Base-by-base conservation (phyloP, 2,113 vertebrate species). In the Scolopax mira region DNA sequence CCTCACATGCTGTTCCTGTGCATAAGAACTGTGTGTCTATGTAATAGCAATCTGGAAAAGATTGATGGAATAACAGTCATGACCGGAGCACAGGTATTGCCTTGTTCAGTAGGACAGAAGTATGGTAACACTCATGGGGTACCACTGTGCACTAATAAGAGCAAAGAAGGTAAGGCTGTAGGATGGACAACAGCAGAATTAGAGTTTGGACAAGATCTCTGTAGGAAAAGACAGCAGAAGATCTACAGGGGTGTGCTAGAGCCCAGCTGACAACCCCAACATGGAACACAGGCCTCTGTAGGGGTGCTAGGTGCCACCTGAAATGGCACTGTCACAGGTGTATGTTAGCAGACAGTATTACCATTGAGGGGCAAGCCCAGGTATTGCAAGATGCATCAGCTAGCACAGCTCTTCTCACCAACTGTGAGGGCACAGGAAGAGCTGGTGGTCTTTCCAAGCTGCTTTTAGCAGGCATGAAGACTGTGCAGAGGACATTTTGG, bases 1-100 rank as follows among this genome's bases (percentile, higher is more conserved):
- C 89, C 79, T 94, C 93, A 51, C 91, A 94, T 71, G 90, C 91
- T 72, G 91, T 87, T 92, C 54, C 60, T 90, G 49, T 74, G 69
- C 69, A 7, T 75, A 58, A 78, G 89, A 48, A 62, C 64, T 72
- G 35, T 52, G 85, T 79, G 44, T 57, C 60, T 74, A 2, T 84
- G 49, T 24, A 79, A 54, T 4, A 77, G 65, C 90, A 87, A 52
- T 72, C 48, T 67, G 51, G 74, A 57, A 72, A 74, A 78, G 75
- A 66, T 30, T 85, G 86, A 42, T 85, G 46, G 89, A 75, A 18
- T 35, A 62, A 72, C 74, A 90, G 51, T 42, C 64, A 14, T 0
- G 8, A 39, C 23, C 69, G 49, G 46, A 79, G 72, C 37, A 42
- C 89, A 96, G 87, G 93, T 95, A 81, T 37, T 44, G 84, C 65